phyloP scores from a whole-genome alignment of 2,113 vertebrate species.

The Nanorana parkeri region DNA sequence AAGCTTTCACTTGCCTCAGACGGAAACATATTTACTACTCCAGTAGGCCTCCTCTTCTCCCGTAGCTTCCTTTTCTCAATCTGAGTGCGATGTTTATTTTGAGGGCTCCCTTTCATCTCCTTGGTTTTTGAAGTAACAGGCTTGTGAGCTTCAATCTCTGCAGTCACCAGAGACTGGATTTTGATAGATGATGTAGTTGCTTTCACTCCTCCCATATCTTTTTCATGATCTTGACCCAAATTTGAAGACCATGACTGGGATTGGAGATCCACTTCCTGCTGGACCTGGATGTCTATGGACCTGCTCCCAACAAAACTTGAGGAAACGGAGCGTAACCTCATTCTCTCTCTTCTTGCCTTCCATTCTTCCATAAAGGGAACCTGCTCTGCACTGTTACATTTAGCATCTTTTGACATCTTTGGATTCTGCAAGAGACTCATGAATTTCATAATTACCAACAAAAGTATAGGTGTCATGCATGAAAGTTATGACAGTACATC shows the following conservation, averaged over 20 bases:
- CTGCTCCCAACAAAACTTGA: slow-evolving; percentile 24
- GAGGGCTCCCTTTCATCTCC: slow-evolving; percentile 35
- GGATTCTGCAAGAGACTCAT: not conserved
- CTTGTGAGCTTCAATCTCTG: slow-evolving; percentile 16
- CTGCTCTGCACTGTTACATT: slow-evolving; percentile 25
- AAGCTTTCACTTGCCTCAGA: not conserved
- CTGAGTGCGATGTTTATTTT: slow-evolving; percentile 49
- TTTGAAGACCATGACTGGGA: not conserved
- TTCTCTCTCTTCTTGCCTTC: slow-evolving; percentile 46
- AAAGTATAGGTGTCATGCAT: not conserved
- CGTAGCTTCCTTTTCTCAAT: slow-evolving; percentile 55
- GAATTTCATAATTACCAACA: not conserved
- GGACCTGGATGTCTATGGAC: slow-evolving; percentile 20
- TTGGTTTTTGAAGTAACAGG: slow-evolving; percentile 17
- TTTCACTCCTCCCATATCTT: not conserved
- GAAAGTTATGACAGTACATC: not conserved
- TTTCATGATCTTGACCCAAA: not conserved
- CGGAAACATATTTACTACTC: slow-evolving; percentile 35
- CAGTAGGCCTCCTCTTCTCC: slow-evolving; percentile 53
- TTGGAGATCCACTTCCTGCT: slow-evolving; percentile 30
- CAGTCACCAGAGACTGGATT: not conserved
- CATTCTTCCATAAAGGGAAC: slow-evolving; percentile 54
- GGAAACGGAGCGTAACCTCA: slow-evolving; percentile 45
- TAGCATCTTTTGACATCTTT: slow-evolving; percentile 42
- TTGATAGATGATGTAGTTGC: not conserved